These are phyloP conservation scores for Corythucha ciliata DNA, from an alignment of 2,888 invertebrate species.

Conservation along the genomic window DNA sequence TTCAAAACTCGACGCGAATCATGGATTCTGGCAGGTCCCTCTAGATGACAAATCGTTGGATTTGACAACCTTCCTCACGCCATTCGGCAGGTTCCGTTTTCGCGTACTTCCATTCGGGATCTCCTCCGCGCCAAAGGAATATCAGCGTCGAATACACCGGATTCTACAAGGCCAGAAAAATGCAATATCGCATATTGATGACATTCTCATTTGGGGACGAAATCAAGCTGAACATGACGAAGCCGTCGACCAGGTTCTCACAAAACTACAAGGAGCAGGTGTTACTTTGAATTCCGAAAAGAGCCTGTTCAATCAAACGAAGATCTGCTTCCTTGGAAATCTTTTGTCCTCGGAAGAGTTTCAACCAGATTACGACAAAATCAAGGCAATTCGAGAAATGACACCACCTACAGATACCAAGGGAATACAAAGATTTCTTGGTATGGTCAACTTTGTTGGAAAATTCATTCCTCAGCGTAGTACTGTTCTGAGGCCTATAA, in stretches of 20 bases:
- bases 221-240: constrained; percentile 31
- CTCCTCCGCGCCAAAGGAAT: constrained; percentile 36
- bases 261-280: constrained; percentile 15
- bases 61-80: constrained; percentile 17
- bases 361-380: constrained; percentile 19
- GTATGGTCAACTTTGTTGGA: constrained; percentile 15
- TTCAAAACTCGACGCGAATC: constrained; percentile 17
- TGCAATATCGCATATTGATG: constrained; percentile 31
- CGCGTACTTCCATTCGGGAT: constrained; percentile 34
- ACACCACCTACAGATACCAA: constrained; percentile 16
- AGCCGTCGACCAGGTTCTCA: constrained; percentile 16
- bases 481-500: constrained; percentile 17
- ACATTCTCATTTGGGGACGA: constrained; percentile 32
- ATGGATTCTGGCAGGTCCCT: constrained; percentile 17
- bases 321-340: constrained; percentile 34
- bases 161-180: constrained; percentile 23
- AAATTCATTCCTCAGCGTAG: constrained; percentile 26
- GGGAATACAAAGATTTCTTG: constrained; percentile 23
- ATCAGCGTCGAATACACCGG: constrained; percentile 30
- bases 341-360: constrained; percentile 29
- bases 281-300: constrained; percentile 33
- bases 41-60: constrained; percentile 12
- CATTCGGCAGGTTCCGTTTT: constrained; percentile 18
- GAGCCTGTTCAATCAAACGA: too few relatives aligned
- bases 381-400: constrained; percentile 24